Evolutionary conservation across 2,797 vertebrate genomes (phyloP), one percentile per base, ranked within the genome.

Genomic region (Enoplosus armatus): DNA sequence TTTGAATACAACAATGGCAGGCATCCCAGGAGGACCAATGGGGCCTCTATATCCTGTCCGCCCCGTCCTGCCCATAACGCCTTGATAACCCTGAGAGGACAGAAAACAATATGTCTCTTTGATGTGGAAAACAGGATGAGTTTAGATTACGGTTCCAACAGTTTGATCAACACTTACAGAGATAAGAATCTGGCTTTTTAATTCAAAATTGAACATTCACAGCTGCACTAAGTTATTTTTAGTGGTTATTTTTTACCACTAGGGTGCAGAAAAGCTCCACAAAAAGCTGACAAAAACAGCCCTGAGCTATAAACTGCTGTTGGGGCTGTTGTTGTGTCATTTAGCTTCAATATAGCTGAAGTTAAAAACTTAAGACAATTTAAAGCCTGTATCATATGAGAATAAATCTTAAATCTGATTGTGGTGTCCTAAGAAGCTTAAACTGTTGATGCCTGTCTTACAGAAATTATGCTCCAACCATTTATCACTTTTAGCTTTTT

Each of bases 31-130:
- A 5, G 95, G 94, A 72, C 96, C 95, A 3, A 79, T 35, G 0
- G 94, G 92, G 5, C 95, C 95, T 33, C 79, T 83, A 81, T 95
- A 88, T 2, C 96, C 96, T 4, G 94, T 94, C 15, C 41, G 72
- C 22, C 96, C 96, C 0, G 94, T 94, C 24, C 88, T 83, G 31
- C 95, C 95, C 93, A 94, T 94, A 24, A 91, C 77, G 0, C 95
- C 95, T 6, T 82, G 80, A 84, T 95, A 95, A 24, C 95, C 96
- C 95, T 96, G 9, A 82, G n/a, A 71, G 41, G 54, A 72, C 37
- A 81, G 12, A 50, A 70, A 68, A 45, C 14, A 66, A 62, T 20
- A 31, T 16, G 1, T 60, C 2, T 68, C 3, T 70, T 37, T 50
- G 16, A 53, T 62, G 24, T 26, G 37, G 31, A 63, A 75, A 76